A percentile compares a stretch with the other conserved stretches of the same genome.
These are phyloP conservation scores for Kryptopterus vitreolus DNA, from an alignment of 2,797 vertebrate genomes.

Conservation along the genomic window DNA sequence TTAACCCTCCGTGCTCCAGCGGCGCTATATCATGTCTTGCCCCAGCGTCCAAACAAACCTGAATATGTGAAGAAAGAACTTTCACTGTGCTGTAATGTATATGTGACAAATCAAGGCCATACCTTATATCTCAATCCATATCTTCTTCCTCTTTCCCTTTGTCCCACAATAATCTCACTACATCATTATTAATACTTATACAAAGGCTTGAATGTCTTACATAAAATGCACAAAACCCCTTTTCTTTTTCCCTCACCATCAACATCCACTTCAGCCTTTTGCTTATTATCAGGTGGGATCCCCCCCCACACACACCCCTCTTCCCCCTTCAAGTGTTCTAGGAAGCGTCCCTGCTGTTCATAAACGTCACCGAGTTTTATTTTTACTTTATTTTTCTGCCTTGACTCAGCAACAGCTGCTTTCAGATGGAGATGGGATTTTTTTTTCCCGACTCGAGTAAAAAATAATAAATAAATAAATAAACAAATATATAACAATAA, in stretches of 20 bases:
- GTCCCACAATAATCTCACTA: background rate
- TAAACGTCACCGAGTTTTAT: conserved; percentile 27
- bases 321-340: background rate
- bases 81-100: too few species aligned
- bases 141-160: background rate
- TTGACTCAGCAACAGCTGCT: conserved; percentile 20
- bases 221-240: background rate
- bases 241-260: background rate
- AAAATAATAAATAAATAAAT: too few species aligned
- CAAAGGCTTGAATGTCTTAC: background rate
- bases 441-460: background rate
- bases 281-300: background rate
- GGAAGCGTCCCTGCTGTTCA: conserved; percentile 10
- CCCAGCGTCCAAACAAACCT: too few species aligned
- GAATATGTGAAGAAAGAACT: too few species aligned
- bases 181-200: conserved; percentile 13
- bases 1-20: too few species aligned
- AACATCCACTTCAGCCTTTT: background rate
- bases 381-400: conserved; percentile 27
- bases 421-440: background rate
- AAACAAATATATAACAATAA: background rate
- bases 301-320: too few species aligned
- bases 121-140: too few species aligned
- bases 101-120: too few species aligned
- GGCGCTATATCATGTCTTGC: too few species aligned